A percentile compares a stretch with the other conserved stretches of the same genome.
Conservation (phyloP, 2,113 vertebrate species). For the Erinaceus europaeus region DNA sequence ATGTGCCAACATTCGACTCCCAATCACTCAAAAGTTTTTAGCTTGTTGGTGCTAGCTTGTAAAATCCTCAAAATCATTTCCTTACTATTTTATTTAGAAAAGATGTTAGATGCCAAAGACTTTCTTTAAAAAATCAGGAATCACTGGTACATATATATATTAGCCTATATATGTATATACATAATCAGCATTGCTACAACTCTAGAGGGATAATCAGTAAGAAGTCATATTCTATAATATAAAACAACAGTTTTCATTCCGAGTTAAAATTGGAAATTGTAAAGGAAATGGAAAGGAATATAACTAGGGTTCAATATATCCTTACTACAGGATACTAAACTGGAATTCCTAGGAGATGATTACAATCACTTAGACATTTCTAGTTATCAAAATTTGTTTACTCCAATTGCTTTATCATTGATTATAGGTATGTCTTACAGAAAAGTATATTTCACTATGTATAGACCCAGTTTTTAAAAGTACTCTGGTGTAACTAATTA, state of each 20-base stretch:
- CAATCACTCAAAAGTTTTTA: background rate
- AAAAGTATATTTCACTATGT: background rate
- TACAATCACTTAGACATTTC: background rate
- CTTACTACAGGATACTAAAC: background rate
- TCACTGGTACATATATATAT: background rate
- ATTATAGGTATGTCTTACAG: background rate
- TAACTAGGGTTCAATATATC: background rate
- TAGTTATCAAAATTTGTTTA: background rate
- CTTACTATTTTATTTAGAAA: background rate
- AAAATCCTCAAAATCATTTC: background rate
- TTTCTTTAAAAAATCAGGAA: background rate
- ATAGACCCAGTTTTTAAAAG: background rate
- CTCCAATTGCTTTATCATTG: background rate
- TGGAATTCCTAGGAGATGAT: background rate
- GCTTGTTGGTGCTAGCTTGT: background rate
- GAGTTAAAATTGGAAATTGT: conserved; percentile 19
- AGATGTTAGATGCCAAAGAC: background rate
- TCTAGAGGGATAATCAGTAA: background rate
- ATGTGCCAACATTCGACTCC: no score
- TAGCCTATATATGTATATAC: background rate
- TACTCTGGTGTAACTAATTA: background rate
- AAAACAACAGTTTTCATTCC: background rate
- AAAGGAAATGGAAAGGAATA: conserved; percentile 1
- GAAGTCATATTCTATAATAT: background rate
- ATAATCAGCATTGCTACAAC: background rate